Evolutionary conservation across 2,113 vertebrate species (phyloP), one percentile per base, ranked within the genome.

Genomic region (Tympanuchus pallidicinctus): DNA sequence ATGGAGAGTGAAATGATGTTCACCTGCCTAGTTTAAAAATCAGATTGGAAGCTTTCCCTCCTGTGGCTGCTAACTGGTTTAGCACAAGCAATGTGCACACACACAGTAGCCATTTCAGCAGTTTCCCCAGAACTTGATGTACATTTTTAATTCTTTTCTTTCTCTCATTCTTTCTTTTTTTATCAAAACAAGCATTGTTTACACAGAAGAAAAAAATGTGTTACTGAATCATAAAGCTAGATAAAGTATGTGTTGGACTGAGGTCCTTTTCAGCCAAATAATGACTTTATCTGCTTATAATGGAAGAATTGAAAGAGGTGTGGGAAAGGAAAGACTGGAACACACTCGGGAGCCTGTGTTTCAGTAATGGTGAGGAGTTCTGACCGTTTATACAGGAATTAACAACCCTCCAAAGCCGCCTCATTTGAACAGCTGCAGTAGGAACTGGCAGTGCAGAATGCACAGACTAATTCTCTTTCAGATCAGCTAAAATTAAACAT

Each of bases 201-300:
- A 64, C 6, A 9, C n/a, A 71, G 74, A 85, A 60, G 34, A 66
- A 54, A 82, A 10, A 87, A 95, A 32, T n/a, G 40, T 63, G 77
- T 76, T n/a, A 74, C 34, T 82, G 72, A 94, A 95, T 92, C 81
- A 88, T 69, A 85, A 90, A 86, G 34, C 74, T 79, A 85, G 77
- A 82, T 72, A 50, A 93, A 76, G 63, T 61, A 36, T 81, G 38
- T 85, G 47, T 60, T 76, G 56, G 45, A 57, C 9, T 76, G 42
- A 92, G 71, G 28, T 80, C 25, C 66, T 87, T 92, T 95, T 86
- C 75, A 50, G 48, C 47, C 66, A 69, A 90, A 87, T 94, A 96
- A 92, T 91, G 59, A 90, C 83, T 89, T 89, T 93, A 94, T 95
- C 79, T 95, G 43, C 80, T 93, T 89, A 63, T 85, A 87, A n/a